Percentiles rank a stretch among this genome's conserved stretches.
Evolutionary conservation across 1,140 invertebrate genomes (phyloP).

Genomic region (Capitella teleta): DNA sequence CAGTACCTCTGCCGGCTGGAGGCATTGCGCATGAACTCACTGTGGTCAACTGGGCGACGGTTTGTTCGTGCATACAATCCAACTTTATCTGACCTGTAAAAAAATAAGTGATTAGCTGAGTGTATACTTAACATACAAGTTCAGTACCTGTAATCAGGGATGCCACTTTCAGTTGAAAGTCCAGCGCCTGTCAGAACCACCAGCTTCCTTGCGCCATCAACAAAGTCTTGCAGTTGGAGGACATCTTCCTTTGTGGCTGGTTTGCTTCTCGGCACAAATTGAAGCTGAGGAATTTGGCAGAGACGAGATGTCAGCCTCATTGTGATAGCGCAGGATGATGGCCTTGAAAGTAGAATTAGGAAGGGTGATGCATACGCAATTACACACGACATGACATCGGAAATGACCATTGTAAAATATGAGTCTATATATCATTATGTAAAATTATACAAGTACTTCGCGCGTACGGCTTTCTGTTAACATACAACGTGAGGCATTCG

Average conservation of each 20-base stretch:
- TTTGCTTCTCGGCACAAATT: background rate
- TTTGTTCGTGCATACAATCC: conserved; percentile 77
- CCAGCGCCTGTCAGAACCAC: conserved; percentile 82
- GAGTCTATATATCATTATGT: too few species aligned
- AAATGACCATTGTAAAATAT: too few species aligned
- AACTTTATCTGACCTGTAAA: conserved; percentile 80
- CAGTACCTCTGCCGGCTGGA: conserved; percentile 73
- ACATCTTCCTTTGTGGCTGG: conserved; percentile 25
- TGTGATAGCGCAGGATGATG: too few species aligned
- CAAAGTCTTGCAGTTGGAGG: conserved; percentile 53
- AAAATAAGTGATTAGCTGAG: conserved; percentile 52
- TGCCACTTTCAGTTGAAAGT: conserved; percentile 88
- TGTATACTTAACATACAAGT: background rate
- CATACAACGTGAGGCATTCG: too few species aligned
- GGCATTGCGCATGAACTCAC: conserved; percentile 66
- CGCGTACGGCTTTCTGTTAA: too few species aligned
- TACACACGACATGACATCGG: too few species aligned
- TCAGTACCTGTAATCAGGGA: conserved; percentile 55
- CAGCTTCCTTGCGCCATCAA: conserved; percentile 41
- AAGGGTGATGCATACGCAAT: too few species aligned
- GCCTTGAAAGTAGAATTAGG: too few species aligned
- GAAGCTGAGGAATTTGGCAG: too few species aligned
- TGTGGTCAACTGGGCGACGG: conserved; percentile 62
- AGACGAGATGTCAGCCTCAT: background rate
- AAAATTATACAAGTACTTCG: too few species aligned